Base-by-base conservation (phyloP, 1,140 invertebrate genomes). In the Anastatus disparis region DNA sequence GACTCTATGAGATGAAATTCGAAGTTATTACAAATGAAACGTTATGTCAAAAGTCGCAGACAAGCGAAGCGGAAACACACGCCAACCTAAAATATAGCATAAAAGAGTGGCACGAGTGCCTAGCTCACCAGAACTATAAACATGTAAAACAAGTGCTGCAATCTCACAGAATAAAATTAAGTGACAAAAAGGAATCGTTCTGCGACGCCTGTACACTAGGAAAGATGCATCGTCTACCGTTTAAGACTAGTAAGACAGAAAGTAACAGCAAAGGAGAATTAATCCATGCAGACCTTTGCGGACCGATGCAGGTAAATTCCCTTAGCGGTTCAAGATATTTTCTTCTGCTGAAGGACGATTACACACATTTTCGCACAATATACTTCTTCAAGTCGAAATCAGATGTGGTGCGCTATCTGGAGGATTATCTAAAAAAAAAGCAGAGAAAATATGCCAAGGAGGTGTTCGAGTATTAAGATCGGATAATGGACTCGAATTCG, bases 111-210 rank as follows among this genome's bases (percentile, higher is more conserved):
- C 81, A 84, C 70, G 42, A 81, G 76, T 77, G 73, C 52, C 59
- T 86, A 27, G 81, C 78, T 4, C 83, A 86, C 74, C 80, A 86
- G 69, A 86, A 85, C 71, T 74, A 79, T 9, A 31, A 69, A 26
- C 77, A 82, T 13, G 79, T 86, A 12, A 82, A 73, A 74, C 53
- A 76, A n/a, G 66, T 80, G 17, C 63, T 84, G 15, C 53, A 73
- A 52, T 75, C 76, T 69, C 71, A 74, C 15, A 74, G 79, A 8
- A 75, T 80, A 69, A 38, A 72, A 24, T n/a, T n/a, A n/a, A n/a
- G n/a, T n/a, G n/a, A n/a, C n/a, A n/a, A n/a, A n/a, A n/a, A n/a
- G n/a, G n/a, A n/a, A n/a, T n/a, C n/a, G n/a, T n/a, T n/a, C n/a
- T n/a, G n/a, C n/a, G n/a, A n/a, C n/a, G n/a, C n/a, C n/a, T n/a